Evolutionary conservation across 2,888 invertebrate species (phyloP).

Genomic region (Melanargia galathea): DNA sequence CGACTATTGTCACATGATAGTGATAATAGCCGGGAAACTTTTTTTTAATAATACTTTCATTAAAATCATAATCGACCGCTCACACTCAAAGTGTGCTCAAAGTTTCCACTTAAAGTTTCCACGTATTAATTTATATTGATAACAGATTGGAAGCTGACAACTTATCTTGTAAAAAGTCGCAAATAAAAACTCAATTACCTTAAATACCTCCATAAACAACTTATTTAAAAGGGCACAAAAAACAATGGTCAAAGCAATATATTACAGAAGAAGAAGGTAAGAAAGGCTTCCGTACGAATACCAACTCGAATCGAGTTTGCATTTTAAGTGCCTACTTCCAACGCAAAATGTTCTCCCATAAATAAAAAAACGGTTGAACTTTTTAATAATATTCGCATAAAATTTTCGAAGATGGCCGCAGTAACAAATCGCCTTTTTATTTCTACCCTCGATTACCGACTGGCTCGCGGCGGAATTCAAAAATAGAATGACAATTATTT

Average conservation of each 20-base stretch:
- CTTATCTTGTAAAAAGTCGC: background rate
- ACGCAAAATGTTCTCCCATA: conserved; percentile 61
- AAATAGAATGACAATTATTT: conserved; percentile 15
- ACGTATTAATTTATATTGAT: no score
- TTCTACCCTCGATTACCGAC: conserved; percentile 31
- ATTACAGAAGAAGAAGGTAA: conserved; percentile 28
- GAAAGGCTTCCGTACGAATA: conserved; percentile 31
- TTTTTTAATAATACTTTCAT: no score
- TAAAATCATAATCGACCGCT: no score
- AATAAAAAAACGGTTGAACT: conserved; percentile 55
- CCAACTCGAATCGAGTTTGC: conserved; percentile 61
- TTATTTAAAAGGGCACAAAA: conserved; percentile 12
- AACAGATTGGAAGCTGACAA: background rate
- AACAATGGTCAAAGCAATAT: conserved; percentile 17
- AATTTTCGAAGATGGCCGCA: conserved; percentile 54
- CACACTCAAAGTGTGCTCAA: no score
- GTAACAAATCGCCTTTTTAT: conserved; percentile 36
- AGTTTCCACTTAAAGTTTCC: no score
- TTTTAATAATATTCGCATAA: conserved; percentile 53
- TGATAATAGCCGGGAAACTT: no score
- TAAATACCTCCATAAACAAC: conserved; percentile 6
- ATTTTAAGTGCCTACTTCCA: conserved; percentile 68
- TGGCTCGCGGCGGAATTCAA: conserved; percentile 21
- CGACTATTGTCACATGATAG: no score
- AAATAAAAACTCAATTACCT: conserved; percentile 6